phyloP scores from a whole-genome alignment of 2,113 vertebrate species.

The Aleadryas rufinucha region DNA sequence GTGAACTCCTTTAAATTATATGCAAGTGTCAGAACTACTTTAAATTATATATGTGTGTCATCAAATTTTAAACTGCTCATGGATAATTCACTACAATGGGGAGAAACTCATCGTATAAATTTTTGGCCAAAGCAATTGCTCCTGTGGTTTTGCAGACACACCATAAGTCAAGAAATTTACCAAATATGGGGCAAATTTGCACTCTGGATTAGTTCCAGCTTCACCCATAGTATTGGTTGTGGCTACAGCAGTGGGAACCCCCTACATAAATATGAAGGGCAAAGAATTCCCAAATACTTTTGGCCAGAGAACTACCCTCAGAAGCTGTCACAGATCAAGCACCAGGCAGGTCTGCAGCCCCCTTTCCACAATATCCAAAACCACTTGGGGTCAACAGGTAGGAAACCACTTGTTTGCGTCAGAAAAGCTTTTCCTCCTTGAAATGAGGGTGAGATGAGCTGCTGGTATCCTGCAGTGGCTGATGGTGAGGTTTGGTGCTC shows the following conservation, averaged over 20 bases:
- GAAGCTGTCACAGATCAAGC: neutral
- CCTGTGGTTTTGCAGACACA: neutral
- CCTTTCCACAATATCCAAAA: neutral
- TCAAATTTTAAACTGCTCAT: neutral
- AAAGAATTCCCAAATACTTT: neutral
- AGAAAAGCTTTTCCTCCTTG: neutral
- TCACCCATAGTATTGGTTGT: neutral
- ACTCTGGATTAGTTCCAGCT: neutral
- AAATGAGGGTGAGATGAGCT: neutral
- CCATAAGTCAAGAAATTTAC: neutral
- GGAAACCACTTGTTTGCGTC: neutral
- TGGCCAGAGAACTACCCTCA: neutral
- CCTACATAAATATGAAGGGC: neutral
- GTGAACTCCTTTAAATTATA: neutral
- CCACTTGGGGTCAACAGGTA: neutral
- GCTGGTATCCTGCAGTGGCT: neutral
- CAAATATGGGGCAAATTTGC: neutral
- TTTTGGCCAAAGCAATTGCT: neutral
- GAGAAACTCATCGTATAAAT: neutral
- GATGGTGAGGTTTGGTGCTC: neutral
- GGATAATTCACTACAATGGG: neutral
- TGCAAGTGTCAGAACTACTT: neutral
- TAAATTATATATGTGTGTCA: neutral
- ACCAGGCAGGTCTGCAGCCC: neutral
- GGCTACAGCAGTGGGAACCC: neutral